A percentile compares a stretch with the other conserved stretches of the same genome.
Evolutionary conservation across 2,888 invertebrate genomes (phyloP).

Genomic region (Antitype chi): DNA sequence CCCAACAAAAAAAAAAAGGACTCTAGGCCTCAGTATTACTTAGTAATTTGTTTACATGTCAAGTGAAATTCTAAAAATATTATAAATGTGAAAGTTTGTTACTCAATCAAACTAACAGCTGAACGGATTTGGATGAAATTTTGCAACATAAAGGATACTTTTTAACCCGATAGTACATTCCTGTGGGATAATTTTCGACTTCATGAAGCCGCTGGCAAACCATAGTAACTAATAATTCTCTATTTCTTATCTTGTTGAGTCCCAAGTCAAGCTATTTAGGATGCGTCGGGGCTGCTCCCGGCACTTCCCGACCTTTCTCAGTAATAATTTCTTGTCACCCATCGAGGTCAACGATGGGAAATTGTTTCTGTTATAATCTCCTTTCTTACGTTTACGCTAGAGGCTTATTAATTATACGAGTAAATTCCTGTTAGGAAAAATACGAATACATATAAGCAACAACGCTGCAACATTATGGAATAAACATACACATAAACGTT

Average conservation of each 20-base stretch:
- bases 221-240: not conserved
- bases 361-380: conserved; percentile 34
- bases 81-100: too few species aligned
- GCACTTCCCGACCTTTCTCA: not conserved
- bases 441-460: not conserved
- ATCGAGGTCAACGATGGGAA: conserved; percentile 1
- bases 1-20: too few species aligned
- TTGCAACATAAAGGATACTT: too few species aligned
- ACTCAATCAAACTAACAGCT: too few species aligned
- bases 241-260: not conserved
- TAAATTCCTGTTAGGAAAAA: not conserved
- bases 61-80: not conserved
- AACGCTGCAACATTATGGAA: not conserved
- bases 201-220: too few species aligned
- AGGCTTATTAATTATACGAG: conserved; percentile 18
- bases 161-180: too few species aligned
- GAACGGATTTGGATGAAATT: too few species aligned
- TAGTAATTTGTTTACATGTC: not conserved
- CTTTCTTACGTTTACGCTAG: not conserved
- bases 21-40: too few species aligned
- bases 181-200: too few species aligned
- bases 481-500: too few species aligned
- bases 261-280: not conserved
- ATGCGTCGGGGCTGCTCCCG: not conserved
- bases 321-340: conserved; percentile 32